phyloP scores from a whole-genome alignment of 1,140 invertebrate genomes.

The Neoseiulus cucumeris region DNA sequence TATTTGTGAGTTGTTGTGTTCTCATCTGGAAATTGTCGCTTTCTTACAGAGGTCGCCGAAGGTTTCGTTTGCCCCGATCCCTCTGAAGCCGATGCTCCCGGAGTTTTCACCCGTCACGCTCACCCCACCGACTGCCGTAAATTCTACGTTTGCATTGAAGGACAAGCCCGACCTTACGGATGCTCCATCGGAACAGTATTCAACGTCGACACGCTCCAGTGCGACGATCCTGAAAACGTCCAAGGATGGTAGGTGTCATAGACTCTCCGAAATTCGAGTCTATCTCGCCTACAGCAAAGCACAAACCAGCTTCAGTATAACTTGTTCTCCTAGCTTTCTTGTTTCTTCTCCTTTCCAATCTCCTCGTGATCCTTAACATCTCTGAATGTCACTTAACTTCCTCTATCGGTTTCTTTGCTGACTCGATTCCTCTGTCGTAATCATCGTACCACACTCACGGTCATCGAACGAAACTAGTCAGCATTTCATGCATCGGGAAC shows the following conservation, averaged over 20 bases:
- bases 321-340: neutral
- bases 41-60: slow-evolving; percentile 42
- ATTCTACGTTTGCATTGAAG: slow-evolving; percentile 68
- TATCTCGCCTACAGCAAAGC: slow-evolving; percentile 17
- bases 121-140: slow-evolving; percentile 86
- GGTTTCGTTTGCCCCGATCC: slow-evolving; percentile 62
- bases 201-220: slow-evolving; percentile 79
- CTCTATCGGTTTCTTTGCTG: too few species aligned
- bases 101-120: slow-evolving; percentile 77
- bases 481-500: too few species aligned
- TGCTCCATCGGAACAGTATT: slow-evolving; percentile 87
- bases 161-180: slow-evolving; percentile 70
- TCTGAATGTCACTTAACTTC: too few species aligned
- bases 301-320: neutral
- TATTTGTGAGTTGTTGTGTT: too few species aligned
- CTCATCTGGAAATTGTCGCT: too few species aligned
- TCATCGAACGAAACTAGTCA: too few species aligned
- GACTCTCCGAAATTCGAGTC: slow-evolving; percentile 13
- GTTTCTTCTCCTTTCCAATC: too few species aligned
- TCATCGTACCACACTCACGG: too few species aligned
- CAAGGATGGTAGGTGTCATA: slow-evolving; percentile 61
- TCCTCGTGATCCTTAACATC: too few species aligned
- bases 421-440: too few species aligned
- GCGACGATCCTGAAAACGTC: slow-evolving; percentile 78
- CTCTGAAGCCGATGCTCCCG: slow-evolving; percentile 39